These are phyloP conservation scores for Panulirus ornatus DNA, from an alignment of 1,140 invertebrate genomes.

Conservation along the genomic window DNA sequence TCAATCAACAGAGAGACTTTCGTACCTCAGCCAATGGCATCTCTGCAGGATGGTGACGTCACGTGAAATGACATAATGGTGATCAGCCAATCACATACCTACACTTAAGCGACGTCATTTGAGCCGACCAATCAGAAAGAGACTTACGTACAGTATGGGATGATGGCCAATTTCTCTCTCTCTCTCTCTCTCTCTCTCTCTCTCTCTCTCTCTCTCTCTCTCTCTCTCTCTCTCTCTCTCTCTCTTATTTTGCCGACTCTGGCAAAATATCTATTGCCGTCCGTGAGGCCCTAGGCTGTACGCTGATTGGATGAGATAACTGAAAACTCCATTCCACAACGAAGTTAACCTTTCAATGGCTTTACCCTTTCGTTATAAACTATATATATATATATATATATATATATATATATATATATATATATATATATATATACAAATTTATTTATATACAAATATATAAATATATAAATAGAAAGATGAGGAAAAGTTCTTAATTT, in stretches of 20 bases:
- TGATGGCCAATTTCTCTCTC: no score
- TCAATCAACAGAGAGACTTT: not conserved
- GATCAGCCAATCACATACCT: not conserved
- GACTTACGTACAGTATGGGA: not conserved
- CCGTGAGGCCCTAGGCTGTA: not conserved
- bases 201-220: not conserved
- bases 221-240: not conserved
- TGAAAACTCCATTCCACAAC: no score
- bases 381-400: not conserved
- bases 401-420: slow-evolving; percentile 20
- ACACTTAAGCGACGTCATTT: not conserved
- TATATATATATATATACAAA: slow-evolving; percentile 6
- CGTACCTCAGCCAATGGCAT: not conserved
- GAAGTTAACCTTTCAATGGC: not conserved
- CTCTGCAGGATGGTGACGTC: not conserved
- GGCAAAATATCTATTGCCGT: not conserved
- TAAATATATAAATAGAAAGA: no score
- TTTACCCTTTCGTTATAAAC: not conserved
- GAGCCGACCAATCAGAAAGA: not conserved
- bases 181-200: not conserved
- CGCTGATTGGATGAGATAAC: not conserved
- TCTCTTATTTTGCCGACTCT: not conserved
- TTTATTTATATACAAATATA: no score
- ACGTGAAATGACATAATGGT: no score
- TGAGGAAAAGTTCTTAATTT: no score